Evolutionary conservation across 2,797 vertebrate genomes (phyloP).

Genomic region (Ataeniobius toweri): DNA sequence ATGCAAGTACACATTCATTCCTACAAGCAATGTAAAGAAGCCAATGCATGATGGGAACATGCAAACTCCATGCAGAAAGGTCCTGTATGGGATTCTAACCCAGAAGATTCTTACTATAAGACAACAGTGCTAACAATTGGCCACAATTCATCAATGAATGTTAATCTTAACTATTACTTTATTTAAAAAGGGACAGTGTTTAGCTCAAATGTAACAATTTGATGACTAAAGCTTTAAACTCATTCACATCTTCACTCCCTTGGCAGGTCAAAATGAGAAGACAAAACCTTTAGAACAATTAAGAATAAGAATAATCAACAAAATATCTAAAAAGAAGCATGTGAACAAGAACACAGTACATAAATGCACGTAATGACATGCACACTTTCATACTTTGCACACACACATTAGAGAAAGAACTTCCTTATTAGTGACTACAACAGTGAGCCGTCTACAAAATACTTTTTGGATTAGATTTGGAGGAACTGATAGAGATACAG

Average conservation of each 20-base stretch:
- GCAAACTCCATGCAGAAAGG: not conserved
- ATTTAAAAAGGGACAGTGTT: not conserved
- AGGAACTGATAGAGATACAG: not conserved
- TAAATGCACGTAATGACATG: not conserved
- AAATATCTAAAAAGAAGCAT: not conserved
- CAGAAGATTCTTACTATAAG: not conserved
- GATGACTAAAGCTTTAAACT: not conserved
- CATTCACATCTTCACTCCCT: not conserved
- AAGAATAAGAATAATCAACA: not conserved
- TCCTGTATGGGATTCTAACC: not conserved
- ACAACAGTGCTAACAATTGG: not conserved
- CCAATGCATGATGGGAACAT: not conserved
- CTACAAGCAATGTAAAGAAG: not conserved
- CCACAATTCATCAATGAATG: not conserved
- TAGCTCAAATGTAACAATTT: not conserved
- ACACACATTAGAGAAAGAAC: not conserved
- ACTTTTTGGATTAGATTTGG: not conserved
- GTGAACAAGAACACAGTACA: not conserved
- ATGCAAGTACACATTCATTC: not conserved
- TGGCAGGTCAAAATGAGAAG: not conserved
- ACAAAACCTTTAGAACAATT: not conserved
- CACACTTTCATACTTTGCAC: not conserved
- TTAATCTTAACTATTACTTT: not conserved
- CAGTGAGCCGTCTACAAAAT: not conserved
- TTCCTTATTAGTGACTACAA: not conserved